Conservation (phyloP, 2,888 invertebrate genomes). For the Pristionchus exspectatus region DNA sequence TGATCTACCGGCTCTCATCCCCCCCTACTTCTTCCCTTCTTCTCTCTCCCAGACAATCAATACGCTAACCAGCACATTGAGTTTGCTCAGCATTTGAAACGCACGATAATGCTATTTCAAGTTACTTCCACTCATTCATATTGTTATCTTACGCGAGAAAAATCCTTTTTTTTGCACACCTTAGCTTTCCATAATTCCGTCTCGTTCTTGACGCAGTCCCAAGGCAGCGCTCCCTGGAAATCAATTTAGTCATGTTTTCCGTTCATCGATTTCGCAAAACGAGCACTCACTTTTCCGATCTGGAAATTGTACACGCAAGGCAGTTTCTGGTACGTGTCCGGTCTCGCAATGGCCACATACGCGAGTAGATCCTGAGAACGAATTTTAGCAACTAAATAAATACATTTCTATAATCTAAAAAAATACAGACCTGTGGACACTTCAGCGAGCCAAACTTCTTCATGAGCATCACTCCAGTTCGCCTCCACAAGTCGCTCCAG, state of each 20-base stretch:
- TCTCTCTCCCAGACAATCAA: too few species aligned
- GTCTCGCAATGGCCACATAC: background rate
- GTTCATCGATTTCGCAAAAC: background rate
- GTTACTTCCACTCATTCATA: too few species aligned
- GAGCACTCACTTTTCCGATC: background rate
- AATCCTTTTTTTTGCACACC: background rate
- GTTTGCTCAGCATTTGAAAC: too few species aligned
- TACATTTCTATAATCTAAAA: background rate
- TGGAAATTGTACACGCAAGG: slow-evolving; percentile 6
- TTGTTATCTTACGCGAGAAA: too few species aligned
- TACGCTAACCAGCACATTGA: too few species aligned
- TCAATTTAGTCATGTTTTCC: too few species aligned
- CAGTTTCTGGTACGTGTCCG: background rate
- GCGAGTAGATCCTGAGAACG: background rate
- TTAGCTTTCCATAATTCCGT: background rate
- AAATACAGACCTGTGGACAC: background rate
- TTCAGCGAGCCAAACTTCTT: background rate
- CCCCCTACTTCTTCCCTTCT: too few species aligned
- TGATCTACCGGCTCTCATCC: too few species aligned
- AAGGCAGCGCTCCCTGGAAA: background rate
- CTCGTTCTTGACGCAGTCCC: background rate
- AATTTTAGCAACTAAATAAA: background rate
- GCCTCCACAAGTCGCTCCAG: background rate
- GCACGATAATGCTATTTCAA: too few species aligned
- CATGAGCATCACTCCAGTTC: background rate